Percentiles rank a stretch among this genome's conserved stretches.
Evolutionary conservation across 2,888 invertebrate species (phyloP).

Genomic region (Himalopsyche kuldschensis): DNA sequence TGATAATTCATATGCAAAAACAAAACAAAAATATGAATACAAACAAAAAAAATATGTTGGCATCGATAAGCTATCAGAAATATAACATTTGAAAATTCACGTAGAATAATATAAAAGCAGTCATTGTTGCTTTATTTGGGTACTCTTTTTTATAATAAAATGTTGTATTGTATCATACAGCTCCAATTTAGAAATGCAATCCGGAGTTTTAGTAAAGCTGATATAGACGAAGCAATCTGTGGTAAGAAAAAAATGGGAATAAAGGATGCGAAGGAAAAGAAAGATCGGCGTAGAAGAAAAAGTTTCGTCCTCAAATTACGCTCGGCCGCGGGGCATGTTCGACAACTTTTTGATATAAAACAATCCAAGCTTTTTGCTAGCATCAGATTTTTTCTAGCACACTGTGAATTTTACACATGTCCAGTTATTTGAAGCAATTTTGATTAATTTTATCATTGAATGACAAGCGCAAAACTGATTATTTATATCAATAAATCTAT

Average conservation of each 20-base stretch:
- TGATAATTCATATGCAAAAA: too few species aligned
- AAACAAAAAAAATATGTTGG: too few species aligned
- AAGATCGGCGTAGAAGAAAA: neutral
- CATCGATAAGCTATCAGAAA: too few species aligned
- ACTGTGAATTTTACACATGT: neutral
- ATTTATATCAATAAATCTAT: too few species aligned
- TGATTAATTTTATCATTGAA: too few species aligned
- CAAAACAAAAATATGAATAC: too few species aligned
- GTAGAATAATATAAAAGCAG: too few species aligned
- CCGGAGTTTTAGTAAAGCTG: neutral
- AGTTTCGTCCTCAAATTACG: constrained; percentile 27
- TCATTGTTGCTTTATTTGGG: too few species aligned
- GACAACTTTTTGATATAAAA: constrained; percentile 23
- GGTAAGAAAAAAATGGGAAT: neutral
- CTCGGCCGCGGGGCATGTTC: constrained; percentile 20
- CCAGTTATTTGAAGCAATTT: neutral
- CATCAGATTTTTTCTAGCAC: neutral
- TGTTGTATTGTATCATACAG: too few species aligned
- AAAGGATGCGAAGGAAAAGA: neutral
- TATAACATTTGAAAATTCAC: too few species aligned
- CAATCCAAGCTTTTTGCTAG: constrained; percentile 6
- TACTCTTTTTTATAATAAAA: too few species aligned
- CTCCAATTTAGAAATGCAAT: neutral
- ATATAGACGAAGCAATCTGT: constrained; percentile 1
- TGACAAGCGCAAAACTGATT: too few species aligned